phyloP scores from a whole-genome alignment of 2,888 invertebrate genomes.

The Siphlonurus alternatus region DNA sequence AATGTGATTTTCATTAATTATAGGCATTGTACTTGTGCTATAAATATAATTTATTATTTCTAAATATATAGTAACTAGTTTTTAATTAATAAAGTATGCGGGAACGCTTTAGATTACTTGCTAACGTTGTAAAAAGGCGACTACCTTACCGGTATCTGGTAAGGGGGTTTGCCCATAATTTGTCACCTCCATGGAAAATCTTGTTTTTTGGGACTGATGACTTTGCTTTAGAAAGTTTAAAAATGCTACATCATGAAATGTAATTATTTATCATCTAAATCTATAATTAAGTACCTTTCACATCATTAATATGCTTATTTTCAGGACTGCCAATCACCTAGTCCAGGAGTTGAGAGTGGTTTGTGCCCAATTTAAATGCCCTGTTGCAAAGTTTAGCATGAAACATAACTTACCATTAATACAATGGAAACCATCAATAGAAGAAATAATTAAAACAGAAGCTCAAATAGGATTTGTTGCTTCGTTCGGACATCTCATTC shows the following conservation, averaged over 20 bases:
- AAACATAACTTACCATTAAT: constrained; percentile 39
- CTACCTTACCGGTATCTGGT: not conserved
- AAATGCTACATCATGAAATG: constrained; percentile 47
- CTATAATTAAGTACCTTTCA: not conserved
- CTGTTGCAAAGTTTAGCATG: constrained; percentile 49
- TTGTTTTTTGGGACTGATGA: constrained; percentile 80
- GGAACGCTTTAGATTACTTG: not conserved
- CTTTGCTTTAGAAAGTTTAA: constrained; percentile 61
- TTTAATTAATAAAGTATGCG: too few species aligned
- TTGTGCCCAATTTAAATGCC: constrained; percentile 38
- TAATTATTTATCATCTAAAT: constrained; percentile 25
- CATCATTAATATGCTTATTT: constrained; percentile 15
- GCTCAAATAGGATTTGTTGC: constrained; percentile 82
- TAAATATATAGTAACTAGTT: too few species aligned
- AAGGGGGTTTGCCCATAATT: not conserved
- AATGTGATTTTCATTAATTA: too few species aligned
- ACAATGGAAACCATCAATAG: constrained; percentile 41
- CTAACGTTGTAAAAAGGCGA: too few species aligned
- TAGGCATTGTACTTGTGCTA: too few species aligned
- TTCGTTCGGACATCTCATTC: constrained; percentile 86
- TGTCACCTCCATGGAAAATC: constrained; percentile 37
- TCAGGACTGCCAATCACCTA: constrained; percentile 33
- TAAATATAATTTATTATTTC: too few species aligned
- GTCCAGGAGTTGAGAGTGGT: constrained; percentile 48
- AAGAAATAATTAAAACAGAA: constrained; percentile 22